phyloP scores from a whole-genome alignment of 1,140 invertebrate genomes.

The Heliconius hermathena region DNA sequence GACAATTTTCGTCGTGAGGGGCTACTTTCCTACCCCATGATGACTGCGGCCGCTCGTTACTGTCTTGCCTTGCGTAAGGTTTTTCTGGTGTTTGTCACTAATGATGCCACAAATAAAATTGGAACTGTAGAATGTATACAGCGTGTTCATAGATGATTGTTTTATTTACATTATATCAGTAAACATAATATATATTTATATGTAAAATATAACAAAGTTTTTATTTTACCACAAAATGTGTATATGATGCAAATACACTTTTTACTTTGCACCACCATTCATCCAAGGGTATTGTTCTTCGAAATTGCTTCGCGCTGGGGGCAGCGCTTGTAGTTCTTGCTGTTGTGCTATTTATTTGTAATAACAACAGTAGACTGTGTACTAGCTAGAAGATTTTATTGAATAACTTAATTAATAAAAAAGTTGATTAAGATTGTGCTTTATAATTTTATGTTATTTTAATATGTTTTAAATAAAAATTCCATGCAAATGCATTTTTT shows the following conservation, averaged over 20 bases:
- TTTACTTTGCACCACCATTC: conserved; percentile 76
- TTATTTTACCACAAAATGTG: conserved; percentile 64
- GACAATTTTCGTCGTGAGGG: conserved; percentile 72
- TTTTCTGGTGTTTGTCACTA: conserved; percentile 60
- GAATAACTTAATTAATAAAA: conserved; percentile 3
- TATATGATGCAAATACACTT: conserved; percentile 75
- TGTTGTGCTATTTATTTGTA: conserved; percentile 56
- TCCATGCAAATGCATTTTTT: conserved; percentile 39
- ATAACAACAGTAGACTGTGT: conserved; percentile 39
- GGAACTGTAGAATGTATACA: not conserved
- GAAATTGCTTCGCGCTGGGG: conserved; percentile 74
- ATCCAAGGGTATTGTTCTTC: conserved; percentile 77
- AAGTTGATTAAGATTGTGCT: not conserved
- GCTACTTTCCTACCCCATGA: conserved; percentile 67
- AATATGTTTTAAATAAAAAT: not conserved
- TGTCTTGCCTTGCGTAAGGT: conserved; percentile 57
- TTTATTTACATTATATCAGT: not conserved
- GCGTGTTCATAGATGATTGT: not conserved
- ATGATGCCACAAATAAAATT: conserved; percentile 59
- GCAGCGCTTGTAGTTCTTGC: conserved; percentile 64
- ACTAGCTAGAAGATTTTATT: conserved; percentile 42
- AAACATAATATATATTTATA: not conserved
- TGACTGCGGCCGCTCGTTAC: conserved; percentile 77
- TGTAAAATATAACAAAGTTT: conserved; percentile 21
- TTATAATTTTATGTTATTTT: conserved; percentile 1